Base-by-base conservation (phyloP, 2,888 invertebrate genomes). In the Limnephilus lunatus region DNA sequence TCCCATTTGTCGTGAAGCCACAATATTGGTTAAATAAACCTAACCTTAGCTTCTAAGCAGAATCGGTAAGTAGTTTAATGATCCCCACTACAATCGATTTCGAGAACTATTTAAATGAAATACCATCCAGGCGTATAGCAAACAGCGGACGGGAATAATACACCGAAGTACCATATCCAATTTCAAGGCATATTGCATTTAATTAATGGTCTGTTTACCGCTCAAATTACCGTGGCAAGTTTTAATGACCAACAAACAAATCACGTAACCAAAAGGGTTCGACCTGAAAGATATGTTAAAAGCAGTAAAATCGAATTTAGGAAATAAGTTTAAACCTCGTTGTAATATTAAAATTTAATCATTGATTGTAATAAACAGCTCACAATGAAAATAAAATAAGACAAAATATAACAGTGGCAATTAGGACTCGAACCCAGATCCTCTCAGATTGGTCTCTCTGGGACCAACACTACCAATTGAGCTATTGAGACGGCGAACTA, bases 101-200 rank as follows among this genome's bases (percentile, higher is more conserved):
- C 85, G n/a, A 53, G 32, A 91, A 87, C 90, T 90, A 92, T 92
- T 93, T 93, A 90, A 91, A 93, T 93, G 92, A 92, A 90, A 92
- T 92, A 39, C 82, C 90, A 90, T 14, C 91, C 90, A 90, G 83
- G 87, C 90, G 44, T 90, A 32, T 39, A 83, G 83, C 48, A 87
- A 91, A 91, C 89, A 91, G 44, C 88, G 91, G 35, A 30, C 82
- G 91, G 92, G 89, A 91, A 92, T 89, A 92, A 92, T 91, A 91
- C 48, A 92, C 83, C 48, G 90, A 93, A 92, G 93, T 88, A 88
- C 91, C 93, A 87, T 93, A 93, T 93, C 93, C 93, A 93, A 93
- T 93, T 93, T 93, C 93, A 93, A 93, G 93, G 92, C 92, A 91
- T 93, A 93, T 93, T 93, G 93, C 93, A 93, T 93, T 93, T 93